A percentile compares a stretch with the other conserved stretches of the same genome.
phyloP scores from a whole-genome alignment of 2,113 vertebrate genomes.

The Progne subis region DNA sequence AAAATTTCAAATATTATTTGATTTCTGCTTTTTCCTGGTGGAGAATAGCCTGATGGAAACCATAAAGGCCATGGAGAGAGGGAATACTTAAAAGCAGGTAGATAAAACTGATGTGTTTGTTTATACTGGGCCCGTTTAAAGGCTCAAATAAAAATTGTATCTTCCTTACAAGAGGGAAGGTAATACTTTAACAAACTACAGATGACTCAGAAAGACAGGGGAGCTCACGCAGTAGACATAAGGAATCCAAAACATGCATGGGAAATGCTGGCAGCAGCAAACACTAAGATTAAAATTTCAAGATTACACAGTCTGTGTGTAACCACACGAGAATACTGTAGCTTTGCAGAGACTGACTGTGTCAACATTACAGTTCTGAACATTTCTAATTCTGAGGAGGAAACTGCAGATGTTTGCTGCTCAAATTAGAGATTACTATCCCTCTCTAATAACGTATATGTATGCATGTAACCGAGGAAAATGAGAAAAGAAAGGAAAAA shows the following conservation, averaged over 20 bases:
- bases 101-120: background rate
- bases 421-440: background rate
- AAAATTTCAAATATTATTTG: background rate
- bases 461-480: background rate
- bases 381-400: background rate
- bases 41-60: background rate
- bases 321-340: background rate
- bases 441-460: background rate
- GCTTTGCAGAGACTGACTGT: accelerated
- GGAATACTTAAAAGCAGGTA: background rate
- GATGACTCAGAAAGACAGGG: background rate
- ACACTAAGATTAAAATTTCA: background rate
- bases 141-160: background rate
- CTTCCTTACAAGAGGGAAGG: background rate
- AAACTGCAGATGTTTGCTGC: background rate
- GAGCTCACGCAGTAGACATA: background rate
- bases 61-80: background rate
- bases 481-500: background rate
- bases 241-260: background rate
- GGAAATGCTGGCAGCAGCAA: background rate
- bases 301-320: background rate
- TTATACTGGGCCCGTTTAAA: background rate
- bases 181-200: background rate
- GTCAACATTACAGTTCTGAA: background rate
- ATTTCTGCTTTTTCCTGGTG: background rate